Conservation (phyloP, 2,888 invertebrate genomes). For the Drosophila meridionalis region DNA sequence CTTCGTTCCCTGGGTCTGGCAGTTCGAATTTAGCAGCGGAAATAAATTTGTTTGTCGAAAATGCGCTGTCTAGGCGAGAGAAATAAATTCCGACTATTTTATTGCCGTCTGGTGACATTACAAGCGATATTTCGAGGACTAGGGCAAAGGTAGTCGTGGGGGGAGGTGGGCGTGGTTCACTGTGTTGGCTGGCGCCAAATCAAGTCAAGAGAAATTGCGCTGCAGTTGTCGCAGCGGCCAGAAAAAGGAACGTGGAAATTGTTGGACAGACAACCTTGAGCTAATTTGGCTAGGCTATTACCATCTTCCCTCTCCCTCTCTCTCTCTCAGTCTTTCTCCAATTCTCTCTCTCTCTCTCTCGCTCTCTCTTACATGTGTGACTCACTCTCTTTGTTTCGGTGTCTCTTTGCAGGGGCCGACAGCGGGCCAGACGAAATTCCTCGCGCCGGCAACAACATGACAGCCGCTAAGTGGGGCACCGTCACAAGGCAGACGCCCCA, state of each 20-base stretch:
- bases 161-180: constrained; percentile 26
- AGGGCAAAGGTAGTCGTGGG: background rate
- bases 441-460: constrained; percentile 69
- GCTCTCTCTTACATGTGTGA: constrained; percentile 15
- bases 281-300: constrained; percentile 69
- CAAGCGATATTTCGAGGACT: constrained; percentile 57
- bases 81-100: constrained; percentile 70
- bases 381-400: constrained; percentile 18
- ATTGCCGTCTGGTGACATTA: constrained; percentile 76
- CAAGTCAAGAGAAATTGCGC: constrained; percentile 72
- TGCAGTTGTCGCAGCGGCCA: constrained; percentile 70
- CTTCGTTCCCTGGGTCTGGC: constrained; percentile 2
- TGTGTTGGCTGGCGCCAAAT: constrained; percentile 69
- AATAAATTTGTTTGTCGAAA: constrained; percentile 70
- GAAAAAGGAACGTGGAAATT: constrained; percentile 45
- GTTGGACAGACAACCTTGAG: constrained; percentile 75
- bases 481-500: constrained; percentile 79
- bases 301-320: constrained; percentile 14
- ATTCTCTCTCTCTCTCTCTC: background rate
- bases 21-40: constrained; percentile 50
- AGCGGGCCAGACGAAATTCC: constrained; percentile 75
- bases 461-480: constrained; percentile 80
- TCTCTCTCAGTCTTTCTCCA: background rate
- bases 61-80: constrained; percentile 46
- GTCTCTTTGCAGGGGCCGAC: constrained; percentile 66